phyloP scores from a whole-genome alignment of 2,888 invertebrate species.

The Drosophila merina region DNA sequence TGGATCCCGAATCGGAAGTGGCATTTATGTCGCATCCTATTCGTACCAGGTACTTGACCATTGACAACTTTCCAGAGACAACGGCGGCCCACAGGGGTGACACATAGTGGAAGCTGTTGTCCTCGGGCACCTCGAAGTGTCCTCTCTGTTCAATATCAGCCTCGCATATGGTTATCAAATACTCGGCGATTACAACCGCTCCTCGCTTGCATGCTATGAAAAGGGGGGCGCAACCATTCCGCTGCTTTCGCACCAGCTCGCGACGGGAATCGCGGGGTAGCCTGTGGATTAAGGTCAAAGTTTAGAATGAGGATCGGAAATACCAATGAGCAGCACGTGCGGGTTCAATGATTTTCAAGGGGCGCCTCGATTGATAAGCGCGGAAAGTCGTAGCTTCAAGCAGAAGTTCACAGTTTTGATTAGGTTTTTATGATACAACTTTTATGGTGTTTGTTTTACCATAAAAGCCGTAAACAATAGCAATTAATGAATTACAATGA shows the following conservation, averaged over 20 bases:
- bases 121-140: conserved; percentile 92
- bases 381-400: not conserved
- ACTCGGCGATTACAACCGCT: conserved; percentile 93
- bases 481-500: too few species aligned
- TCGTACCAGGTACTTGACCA: conserved; percentile 90
- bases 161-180: conserved; percentile 91
- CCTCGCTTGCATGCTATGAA: conserved; percentile 88
- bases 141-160: conserved; percentile 95
- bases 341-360: conserved; percentile 14
- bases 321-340: conserved; percentile 17
- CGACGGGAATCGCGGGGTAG: conserved; percentile 87
- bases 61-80: conserved; percentile 91
- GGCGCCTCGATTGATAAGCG: conserved; percentile 42
- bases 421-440: not conserved
- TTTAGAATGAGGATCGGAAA: conserved; percentile 23
- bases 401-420: not conserved
- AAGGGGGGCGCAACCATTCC: conserved; percentile 92
- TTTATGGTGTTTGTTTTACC: too few species aligned
- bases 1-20: conserved; percentile 93
- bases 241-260: conserved; percentile 88
- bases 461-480: too few species aligned
- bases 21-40: conserved; percentile 94
- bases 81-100: conserved; percentile 97
- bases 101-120: conserved; percentile 89
- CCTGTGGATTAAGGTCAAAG: conserved; percentile 73